Base-by-base conservation (phyloP, 2,888 invertebrate genomes). In the Papilio demoleus region DNA sequence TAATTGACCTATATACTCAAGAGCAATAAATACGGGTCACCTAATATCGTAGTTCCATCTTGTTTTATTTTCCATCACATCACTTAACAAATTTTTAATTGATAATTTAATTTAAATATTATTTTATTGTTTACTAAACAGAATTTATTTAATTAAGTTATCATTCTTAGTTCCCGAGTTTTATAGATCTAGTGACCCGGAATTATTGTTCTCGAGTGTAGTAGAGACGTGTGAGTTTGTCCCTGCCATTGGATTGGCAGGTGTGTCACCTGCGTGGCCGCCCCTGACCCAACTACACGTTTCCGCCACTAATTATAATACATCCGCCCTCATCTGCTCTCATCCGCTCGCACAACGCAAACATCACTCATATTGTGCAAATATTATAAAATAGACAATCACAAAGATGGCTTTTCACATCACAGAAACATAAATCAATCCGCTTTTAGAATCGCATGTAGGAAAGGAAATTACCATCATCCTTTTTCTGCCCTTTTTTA, bases 241-340 rank as follows among this genome's bases (percentile, higher is more conserved):
- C 61, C 67, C 70, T 72, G 80, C 79, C 77, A 78, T 78, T 81
- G 76, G 76, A 75, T 75, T 77, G 77, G 74, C 77, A 79, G 74
- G 73, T 74, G 67, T 31, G 47, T 45, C 71, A 71, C 70, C 68
- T 68, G 68, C 47, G 56, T 42, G 65, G 9, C 38, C 50, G 68
- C 65, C 70, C 74, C 56, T 72, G 71, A 71, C 70, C 69, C 64
- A 38, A 34, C 36, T 50, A n/a, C 42, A 58, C 22, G 63, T 38
- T 70, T 71, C 64, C 70, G 74, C 58, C 73, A 76, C 78, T 80
- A 77, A 79, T 80, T 79, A 71, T 67, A 47, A 19, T 68, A 70
- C 73, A 79, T 76, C 80, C 81, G 74, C 80, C 9, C n/a, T 40
- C 40, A 40, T 4, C 36, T 36, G 12, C 78, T 79, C n/a, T n/a